Conservation (phyloP, 2,113 vertebrate genomes). For the Brachirus orientalis region DNA sequence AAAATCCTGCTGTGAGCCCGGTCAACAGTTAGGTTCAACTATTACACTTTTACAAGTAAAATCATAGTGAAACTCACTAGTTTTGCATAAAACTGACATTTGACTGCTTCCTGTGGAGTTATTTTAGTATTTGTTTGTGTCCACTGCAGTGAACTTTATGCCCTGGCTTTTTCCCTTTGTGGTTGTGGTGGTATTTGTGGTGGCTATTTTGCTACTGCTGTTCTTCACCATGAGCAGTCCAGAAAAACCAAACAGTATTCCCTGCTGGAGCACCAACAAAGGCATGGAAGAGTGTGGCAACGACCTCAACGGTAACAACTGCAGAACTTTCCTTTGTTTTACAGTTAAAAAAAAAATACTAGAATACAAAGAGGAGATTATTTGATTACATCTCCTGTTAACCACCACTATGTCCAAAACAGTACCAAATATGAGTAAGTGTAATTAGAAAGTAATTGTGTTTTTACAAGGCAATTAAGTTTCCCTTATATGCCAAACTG, state of each 20-base stretch:
- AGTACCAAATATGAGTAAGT: too few relatives aligned
- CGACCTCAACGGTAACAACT: constrained; percentile 31
- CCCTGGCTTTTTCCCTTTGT: background rate
- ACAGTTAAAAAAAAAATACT: too few relatives aligned
- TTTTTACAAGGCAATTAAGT: too few relatives aligned
- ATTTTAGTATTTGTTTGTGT: constrained; percentile 18
- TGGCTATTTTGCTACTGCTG: constrained; percentile 30
- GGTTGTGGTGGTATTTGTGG: background rate
- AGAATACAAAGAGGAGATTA: too few relatives aligned
- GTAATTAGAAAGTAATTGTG: too few relatives aligned
- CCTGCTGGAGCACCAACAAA: constrained; percentile 13
- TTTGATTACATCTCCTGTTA: too few relatives aligned
- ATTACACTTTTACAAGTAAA: background rate
- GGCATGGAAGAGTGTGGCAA: background rate
- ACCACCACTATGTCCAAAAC: too few relatives aligned
- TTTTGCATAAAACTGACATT: too few relatives aligned
- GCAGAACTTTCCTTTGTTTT: too few relatives aligned
- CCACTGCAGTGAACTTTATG: rapidly evolving
- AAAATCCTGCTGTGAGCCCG: background rate
- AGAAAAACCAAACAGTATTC: background rate
- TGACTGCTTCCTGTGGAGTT: background rate
- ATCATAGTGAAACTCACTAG: too few relatives aligned
- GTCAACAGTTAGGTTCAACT: background rate
- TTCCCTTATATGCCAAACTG: too few relatives aligned
- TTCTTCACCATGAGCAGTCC: background rate